Conservation (phyloP, 2,113 vertebrate species). For the Athene cunicularia region DNA sequence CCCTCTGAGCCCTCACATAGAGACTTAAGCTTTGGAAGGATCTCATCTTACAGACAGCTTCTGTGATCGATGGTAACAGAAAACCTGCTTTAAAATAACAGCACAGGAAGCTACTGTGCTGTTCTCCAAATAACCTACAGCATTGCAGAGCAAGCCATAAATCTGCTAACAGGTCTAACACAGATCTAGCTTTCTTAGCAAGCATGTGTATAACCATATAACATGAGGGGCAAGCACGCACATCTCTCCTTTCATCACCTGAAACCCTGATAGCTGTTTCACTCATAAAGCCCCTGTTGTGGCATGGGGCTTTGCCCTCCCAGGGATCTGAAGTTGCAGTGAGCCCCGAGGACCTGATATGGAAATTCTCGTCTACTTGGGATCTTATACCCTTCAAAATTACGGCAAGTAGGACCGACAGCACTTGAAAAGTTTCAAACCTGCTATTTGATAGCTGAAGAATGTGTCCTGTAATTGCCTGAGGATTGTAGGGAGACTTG, state of each 20-base stretch:
- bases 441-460: neutral
- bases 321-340: neutral
- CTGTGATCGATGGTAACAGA: slow-evolving; percentile 39
- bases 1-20: neutral
- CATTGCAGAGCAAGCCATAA: slow-evolving; percentile 9
- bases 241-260: slow-evolving; percentile 32
- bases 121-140: slow-evolving; percentile 1
- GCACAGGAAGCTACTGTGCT: slow-evolving; percentile 42
- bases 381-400: neutral
- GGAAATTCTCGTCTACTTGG: neutral
- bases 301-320: neutral
- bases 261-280: neutral
- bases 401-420: neutral
- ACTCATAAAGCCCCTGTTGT: neutral
- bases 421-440: neutral
- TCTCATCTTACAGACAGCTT: slow-evolving; percentile 38
- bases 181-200: neutral
- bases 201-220: neutral
- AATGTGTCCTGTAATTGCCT: neutral
- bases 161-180: slow-evolving; percentile 22
- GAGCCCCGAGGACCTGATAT: neutral
- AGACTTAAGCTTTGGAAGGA: neutral
- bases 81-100: slow-evolving; percentile 27
- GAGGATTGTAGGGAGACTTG: neutral
- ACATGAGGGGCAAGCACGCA: neutral